Evolutionary conservation across 30 jellyfish, hydroid and myxozoan genomes (phyloP).

Genomic region (Cassiopea andromeda): DNA sequence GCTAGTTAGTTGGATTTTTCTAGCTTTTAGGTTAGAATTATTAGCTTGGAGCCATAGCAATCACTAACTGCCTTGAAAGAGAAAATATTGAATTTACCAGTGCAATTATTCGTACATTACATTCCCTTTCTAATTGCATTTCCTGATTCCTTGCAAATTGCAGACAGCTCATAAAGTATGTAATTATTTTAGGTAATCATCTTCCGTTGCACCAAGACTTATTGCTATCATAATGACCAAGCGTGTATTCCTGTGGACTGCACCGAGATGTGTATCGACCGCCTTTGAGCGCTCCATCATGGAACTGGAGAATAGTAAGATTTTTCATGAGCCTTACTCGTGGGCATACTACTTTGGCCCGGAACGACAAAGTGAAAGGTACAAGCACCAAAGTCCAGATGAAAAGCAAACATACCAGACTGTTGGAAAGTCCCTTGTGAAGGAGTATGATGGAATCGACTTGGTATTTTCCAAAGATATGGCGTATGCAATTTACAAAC

Average conservation of each 20-base stretch:
- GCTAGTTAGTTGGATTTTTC: too few relatives aligned
- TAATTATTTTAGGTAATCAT: too few relatives aligned
- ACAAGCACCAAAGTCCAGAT: constrained; percentile 55
- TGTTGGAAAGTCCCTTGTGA: constrained; percentile 40
- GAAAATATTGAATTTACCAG: too few relatives aligned
- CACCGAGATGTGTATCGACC: constrained; percentile 95
- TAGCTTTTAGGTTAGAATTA: too few relatives aligned
- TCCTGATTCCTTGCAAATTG: too few relatives aligned
- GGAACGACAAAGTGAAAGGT: constrained; percentile 87
- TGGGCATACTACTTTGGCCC: constrained; percentile 92
- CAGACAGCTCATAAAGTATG: too few relatives aligned
- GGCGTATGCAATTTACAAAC: constrained; percentile 83
- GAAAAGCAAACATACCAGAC: constrained; percentile 41
- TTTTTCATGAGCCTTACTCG: constrained; percentile 93
- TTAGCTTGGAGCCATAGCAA: too few relatives aligned
- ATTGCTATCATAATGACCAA: constrained; percentile 51
- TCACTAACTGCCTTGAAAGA: too few relatives aligned
- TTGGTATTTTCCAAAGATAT: constrained; percentile 87
- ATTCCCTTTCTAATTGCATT: too few relatives aligned
- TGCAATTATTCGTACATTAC: too few relatives aligned
- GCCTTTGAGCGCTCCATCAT: constrained; percentile 94
- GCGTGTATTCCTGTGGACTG: constrained; percentile 91
- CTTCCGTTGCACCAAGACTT: too few relatives aligned
- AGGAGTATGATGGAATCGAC: constrained; percentile 81
- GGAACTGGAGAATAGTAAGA: constrained; percentile 84